Evolutionary conservation across 2,888 invertebrate genomes (phyloP).

Genomic region (Coecobrya sp.): DNA sequence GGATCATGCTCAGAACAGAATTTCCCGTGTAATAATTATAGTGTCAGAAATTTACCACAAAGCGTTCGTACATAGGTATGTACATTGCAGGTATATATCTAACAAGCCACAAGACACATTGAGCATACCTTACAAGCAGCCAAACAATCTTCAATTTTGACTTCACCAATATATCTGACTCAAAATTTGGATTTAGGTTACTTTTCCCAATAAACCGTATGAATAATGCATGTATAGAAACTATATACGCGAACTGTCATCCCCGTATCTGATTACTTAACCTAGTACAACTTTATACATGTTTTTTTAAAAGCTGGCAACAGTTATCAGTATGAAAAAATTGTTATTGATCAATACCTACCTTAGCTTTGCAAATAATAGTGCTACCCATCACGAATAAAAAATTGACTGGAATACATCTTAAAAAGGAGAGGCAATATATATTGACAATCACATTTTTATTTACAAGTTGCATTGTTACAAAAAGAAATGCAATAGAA

Average conservation of each 20-base stretch:
- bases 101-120: conserved; percentile 37
- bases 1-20: conserved; percentile 69
- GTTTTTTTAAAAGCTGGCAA: background rate
- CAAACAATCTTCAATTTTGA: background rate
- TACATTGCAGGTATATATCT: conserved; percentile 12
- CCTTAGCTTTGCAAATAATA: conserved; percentile 21
- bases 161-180: conserved; percentile 8
- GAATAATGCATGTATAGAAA: conserved; percentile 60
- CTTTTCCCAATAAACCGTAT: conserved; percentile 61
- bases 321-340: conserved; percentile 10
- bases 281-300: conserved; percentile 4
- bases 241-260: conserved; percentile 40
- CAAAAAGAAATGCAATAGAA: background rate
- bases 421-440: conserved; percentile 73
- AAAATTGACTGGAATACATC: conserved; percentile 73
- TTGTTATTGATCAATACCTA: conserved; percentile 21
- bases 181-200: conserved; percentile 29
- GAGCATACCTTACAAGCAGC: conserved; percentile 31
- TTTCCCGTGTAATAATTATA: conserved; percentile 67
- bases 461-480: conserved; percentile 23
- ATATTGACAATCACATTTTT: conserved; percentile 58
- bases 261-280: background rate
- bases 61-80: background rate
- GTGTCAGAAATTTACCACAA: conserved; percentile 67
- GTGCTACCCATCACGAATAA: conserved; percentile 49